These are phyloP conservation scores for Reticulitermes lucifugus DNA, from an alignment of 2,888 invertebrate genomes.

Conservation along the genomic window DNA sequence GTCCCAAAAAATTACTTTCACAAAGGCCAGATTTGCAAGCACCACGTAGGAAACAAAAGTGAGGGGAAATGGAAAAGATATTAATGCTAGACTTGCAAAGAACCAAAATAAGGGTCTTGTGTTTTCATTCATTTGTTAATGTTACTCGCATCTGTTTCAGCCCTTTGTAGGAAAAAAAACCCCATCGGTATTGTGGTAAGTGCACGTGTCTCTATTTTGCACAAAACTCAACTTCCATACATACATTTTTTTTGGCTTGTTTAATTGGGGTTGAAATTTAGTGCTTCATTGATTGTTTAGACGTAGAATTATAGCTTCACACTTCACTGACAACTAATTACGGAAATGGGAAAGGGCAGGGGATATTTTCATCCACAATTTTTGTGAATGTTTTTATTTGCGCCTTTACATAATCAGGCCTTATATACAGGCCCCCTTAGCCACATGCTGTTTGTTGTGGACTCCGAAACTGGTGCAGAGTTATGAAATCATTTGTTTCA, in stretches of 20 bases:
- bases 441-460: not conserved
- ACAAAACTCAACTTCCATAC: not conserved
- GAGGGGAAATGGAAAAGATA: too few relatives aligned
- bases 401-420: not conserved
- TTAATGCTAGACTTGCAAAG: too few relatives aligned
- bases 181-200: too few relatives aligned
- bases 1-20: too few relatives aligned
- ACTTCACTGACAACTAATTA: conserved; percentile 12
- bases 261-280: not conserved
- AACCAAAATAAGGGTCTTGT: too few relatives aligned
- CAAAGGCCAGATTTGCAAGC: too few relatives aligned
- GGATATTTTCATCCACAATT: not conserved
- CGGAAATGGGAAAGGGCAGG: not conserved
- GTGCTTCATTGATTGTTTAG: not conserved
- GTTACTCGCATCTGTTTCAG: too few relatives aligned
- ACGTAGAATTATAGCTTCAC: not conserved
- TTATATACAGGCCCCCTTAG: not conserved
- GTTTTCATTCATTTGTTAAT: too few relatives aligned
- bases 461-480: too few relatives aligned
- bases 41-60: too few relatives aligned
- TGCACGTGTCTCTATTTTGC: not conserved
- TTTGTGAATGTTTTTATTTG: not conserved
- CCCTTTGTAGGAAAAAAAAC: too few relatives aligned
- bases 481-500: too few relatives aligned
- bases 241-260: not conserved